Evolutionary conservation across 1,140 invertebrate genomes (phyloP).

Genomic region (Chironomus tepperi): DNA sequence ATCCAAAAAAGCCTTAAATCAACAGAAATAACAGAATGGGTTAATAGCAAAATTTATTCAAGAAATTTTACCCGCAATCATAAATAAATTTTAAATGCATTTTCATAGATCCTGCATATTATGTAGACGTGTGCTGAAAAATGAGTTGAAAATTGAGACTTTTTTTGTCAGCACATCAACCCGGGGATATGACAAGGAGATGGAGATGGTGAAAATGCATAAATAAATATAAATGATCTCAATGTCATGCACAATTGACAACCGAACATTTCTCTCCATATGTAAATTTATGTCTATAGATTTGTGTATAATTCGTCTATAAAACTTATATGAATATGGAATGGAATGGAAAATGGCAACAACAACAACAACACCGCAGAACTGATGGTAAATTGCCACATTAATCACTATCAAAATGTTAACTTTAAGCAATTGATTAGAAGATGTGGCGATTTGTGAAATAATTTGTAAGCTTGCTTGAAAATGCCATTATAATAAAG

Average conservation of each 20-base stretch:
- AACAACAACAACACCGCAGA: background rate
- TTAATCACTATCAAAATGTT: slow-evolving; percentile 14
- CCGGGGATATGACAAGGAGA: too few species aligned
- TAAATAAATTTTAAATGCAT: slow-evolving; percentile 4
- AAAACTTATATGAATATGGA: background rate
- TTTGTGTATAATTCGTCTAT: too few species aligned
- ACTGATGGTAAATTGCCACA: background rate
- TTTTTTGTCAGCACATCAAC: too few species aligned
- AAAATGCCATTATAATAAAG: slow-evolving; percentile 14
- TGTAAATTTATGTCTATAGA: too few species aligned
- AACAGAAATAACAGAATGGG: background rate
- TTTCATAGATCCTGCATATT: background rate
- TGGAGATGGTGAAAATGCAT: too few species aligned
- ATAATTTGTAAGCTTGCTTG: background rate
- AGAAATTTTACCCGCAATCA: background rate
- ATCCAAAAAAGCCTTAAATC: too few species aligned
- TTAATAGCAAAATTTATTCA: background rate
- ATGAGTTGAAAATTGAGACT: background rate
- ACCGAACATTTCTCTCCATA: too few species aligned
- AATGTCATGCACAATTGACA: too few species aligned
- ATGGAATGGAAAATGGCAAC: background rate
- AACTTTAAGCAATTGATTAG: slow-evolving; percentile 7
- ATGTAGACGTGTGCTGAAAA: background rate
- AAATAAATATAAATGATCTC: too few species aligned
- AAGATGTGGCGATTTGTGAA: background rate